phyloP scores from a whole-genome alignment of 2,888 invertebrate species.

The Monoplex corrugatus region DNA sequence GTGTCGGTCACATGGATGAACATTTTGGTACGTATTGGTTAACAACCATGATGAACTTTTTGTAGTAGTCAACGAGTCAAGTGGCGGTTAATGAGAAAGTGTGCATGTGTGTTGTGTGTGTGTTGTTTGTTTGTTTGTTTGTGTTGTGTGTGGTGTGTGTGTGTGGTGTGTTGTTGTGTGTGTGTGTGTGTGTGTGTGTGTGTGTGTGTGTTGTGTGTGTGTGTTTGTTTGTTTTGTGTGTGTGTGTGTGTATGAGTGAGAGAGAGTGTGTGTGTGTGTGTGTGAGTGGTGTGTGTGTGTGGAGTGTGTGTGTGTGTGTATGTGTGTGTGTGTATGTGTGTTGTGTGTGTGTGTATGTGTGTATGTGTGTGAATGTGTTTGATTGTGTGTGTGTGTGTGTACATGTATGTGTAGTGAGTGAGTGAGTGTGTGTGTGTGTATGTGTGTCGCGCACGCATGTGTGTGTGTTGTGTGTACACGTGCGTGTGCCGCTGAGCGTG shows the following conservation, averaged over 20 bases:
- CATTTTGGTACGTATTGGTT: too few species aligned
- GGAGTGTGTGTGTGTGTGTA: neutral
- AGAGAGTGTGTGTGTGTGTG: slow-evolving; percentile 11
- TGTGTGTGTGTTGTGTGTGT: neutral
- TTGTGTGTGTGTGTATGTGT: neutral
- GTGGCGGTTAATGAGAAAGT: too few species aligned
- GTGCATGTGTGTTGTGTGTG: too few species aligned
- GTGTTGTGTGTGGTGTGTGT: neutral
- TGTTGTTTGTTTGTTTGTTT: neutral
- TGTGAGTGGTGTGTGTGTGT: neutral
- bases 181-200: neutral
- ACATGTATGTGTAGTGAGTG: too few species aligned
- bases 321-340: neutral
- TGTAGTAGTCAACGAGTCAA: too few species aligned
- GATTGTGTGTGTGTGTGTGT: too few species aligned
- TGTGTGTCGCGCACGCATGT: too few species aligned
- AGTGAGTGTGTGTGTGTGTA: too few species aligned
- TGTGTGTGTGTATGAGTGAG: neutral
- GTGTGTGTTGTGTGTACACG: too few species aligned
- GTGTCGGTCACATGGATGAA: too few species aligned
- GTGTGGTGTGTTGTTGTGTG: neutral
- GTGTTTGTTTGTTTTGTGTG: neutral
- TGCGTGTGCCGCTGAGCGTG: too few species aligned
- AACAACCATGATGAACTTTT: too few species aligned
- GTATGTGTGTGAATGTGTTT: neutral